These are phyloP conservation scores for Typhlichthys subterraneus DNA, from an alignment of 2,797 vertebrate species.

Conservation along the genomic window DNA sequence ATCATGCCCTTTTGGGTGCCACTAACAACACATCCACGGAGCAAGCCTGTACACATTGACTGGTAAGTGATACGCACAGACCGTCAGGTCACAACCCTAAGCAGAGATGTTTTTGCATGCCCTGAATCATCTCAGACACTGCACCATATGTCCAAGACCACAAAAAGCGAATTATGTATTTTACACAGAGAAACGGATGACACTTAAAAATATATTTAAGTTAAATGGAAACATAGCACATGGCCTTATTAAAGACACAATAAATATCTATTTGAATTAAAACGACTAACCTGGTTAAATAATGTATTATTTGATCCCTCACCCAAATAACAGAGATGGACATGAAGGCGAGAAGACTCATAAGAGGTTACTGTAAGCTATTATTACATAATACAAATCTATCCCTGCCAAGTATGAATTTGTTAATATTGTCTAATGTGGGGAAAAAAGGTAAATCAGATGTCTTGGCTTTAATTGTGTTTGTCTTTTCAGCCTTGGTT, in stretches of 20 bases:
- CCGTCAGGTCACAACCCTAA: background rate
- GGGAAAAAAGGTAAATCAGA: constrained; percentile 40
- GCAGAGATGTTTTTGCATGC: background rate
- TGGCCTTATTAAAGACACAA: no score
- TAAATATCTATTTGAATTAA: no score
- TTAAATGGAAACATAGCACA: no score
- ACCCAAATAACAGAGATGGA: background rate
- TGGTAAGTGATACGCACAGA: constrained; percentile 3
- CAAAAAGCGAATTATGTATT: background rate
- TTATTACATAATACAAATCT: no score
- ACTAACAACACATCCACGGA: background rate
- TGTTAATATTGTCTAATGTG: constrained; percentile 14
- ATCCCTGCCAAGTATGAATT: constrained; percentile 17
- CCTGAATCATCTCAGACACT: constrained; percentile 4
- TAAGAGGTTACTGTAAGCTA: no score
- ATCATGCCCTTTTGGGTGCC: no score
- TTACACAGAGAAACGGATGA: background rate
- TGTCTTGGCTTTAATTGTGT: constrained; percentile 38
- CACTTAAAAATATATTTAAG: no score
- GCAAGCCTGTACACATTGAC: background rate
- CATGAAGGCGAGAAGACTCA: constrained; percentile 12
- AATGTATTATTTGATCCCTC: no score
- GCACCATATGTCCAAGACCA: background rate
- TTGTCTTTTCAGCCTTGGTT: constrained; percentile 54
- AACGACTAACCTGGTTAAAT: no score